Evolutionary conservation across 2,113 vertebrate species (phyloP), one percentile per base, ranked within the genome.

Genomic region (Alosa alosa): DNA sequence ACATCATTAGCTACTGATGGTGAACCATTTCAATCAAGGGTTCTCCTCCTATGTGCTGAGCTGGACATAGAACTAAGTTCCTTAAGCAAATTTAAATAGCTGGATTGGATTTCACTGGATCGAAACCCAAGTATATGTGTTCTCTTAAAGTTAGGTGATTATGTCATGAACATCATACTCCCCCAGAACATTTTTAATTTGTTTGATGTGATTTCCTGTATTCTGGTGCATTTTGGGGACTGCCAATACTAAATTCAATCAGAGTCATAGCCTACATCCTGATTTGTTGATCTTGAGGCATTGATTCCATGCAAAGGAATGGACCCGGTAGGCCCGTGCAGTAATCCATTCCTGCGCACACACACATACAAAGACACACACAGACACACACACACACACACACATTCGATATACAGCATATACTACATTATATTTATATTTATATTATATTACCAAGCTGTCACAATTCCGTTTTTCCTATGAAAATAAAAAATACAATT

Each of bases 381-480:
- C 83, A 25, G 81, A 64, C 81, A 64, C 85, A 89, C 87, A 82
- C 1, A 64, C 45, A 85, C 68, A 52, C 55, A 49, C 83, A 57
- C 31, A 68, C 9, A 55, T 46, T 81, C 46, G 82, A 15, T 81
- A n/a, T 52, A 49, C 15, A 84, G 22, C 78, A 84, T 82, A 41
- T 87, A 81, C 36, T 78, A 39, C 13, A 78, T 39, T 39, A 78
- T 78, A 36, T 36, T 78, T 39, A 39, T 36, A 64, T 78, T 15
- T 78, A 0, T 78, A 36, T 36, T n/a, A n/a, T n/a, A n/a, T n/a
- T n/a, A n/a, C n/a, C n/a, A 78, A 78, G 31, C 72, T 78, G 72
- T 78, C 72, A 78, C 31, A 78, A 78, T 15, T 11, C 72, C 72
- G 10, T 4, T 78, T 78, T 78, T 15, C 11, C 31, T 17, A 3